Conservation (phyloP, 2,888 invertebrate genomes). For the Campoplex nolae region DNA sequence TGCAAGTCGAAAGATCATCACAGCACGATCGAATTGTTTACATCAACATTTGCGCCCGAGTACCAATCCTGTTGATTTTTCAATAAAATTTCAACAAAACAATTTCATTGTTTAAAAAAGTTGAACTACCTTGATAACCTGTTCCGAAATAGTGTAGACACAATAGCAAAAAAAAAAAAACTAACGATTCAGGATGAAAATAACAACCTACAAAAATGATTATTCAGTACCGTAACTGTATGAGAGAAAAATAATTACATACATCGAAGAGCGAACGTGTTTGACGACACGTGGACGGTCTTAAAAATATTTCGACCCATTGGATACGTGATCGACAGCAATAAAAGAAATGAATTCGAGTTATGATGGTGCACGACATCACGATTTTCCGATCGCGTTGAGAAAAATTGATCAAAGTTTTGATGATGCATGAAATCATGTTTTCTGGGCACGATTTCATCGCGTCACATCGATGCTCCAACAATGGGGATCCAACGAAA, state of each 20-base stretch:
- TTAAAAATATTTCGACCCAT: slow-evolving; percentile 17
- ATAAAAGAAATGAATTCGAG: background rate
- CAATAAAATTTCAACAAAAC: background rate
- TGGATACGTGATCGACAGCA: slow-evolving; percentile 2
- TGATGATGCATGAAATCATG: slow-evolving; percentile 14
- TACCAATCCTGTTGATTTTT: background rate
- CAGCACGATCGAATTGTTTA: background rate
- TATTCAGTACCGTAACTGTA: background rate
- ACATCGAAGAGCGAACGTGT: background rate
- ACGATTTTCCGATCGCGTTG: too few species aligned
- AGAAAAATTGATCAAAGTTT: slow-evolving; percentile 1
- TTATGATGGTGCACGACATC: too few species aligned
- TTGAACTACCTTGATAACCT: background rate
- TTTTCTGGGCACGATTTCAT: slow-evolving; percentile 44
- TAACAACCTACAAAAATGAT: background rate
- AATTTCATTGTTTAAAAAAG: background rate
- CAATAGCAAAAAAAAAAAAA: background rate
- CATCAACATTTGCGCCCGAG: background rate
- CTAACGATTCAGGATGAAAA: background rate
- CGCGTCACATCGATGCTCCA: slow-evolving; percentile 9
- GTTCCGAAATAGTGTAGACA: background rate
- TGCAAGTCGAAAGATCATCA: background rate
- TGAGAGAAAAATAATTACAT: too few species aligned
- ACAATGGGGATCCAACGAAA: slow-evolving; percentile 14
- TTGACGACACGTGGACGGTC: slow-evolving; percentile 15